Evolutionary conservation across 2,888 invertebrate species (phyloP), one percentile per base, ranked within the genome.

Genomic region (Megaustenia siamemsis): DNA sequence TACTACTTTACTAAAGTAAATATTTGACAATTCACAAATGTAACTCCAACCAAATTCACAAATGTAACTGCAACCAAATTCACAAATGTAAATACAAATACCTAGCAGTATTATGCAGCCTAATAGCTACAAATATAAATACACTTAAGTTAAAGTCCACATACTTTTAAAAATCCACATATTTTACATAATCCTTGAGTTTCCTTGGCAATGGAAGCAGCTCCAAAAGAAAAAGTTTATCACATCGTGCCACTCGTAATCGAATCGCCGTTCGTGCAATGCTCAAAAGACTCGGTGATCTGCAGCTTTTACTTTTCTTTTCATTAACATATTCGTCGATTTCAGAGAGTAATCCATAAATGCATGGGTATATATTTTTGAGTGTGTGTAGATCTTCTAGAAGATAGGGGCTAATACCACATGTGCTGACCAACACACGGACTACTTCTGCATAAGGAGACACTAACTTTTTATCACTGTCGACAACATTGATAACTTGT

Each of bases 361-460:
- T 66, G 35, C 35, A 75, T 15, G 80, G 80, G 28, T 66, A 63
- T 1, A n/a, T 45, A 49, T 49, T 45, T 63, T 24, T 75, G 49
- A 56, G 60, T 10, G 63, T 21, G 5, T 69, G 71, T 63, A 78
- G 35, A 83, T 85, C 35, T 73, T 83, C n/a, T 56, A 49, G 32
- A 73, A n/a, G 45, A 78, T 73, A 49, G n/a, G 66, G 53, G 28
- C 24, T 35, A 60, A 75, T 6, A 86, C 73, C n/a, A 79, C 80
- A 12, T 32, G 83, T 86, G 18, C 86, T 75, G 21, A 88, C 86
- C 32, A 90, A 71, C 69, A 90, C 78, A 38, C 89, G 86, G 21
- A 90, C 90, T 24, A 90, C 84, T 28, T 88, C 88, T 49, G 88
- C 86, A 73, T 89, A 90, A 0, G 86, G 87, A 28, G 88, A 89